Evolutionary conservation across 2,888 invertebrate species (phyloP).

Genomic region (Tillus elongatus): DNA sequence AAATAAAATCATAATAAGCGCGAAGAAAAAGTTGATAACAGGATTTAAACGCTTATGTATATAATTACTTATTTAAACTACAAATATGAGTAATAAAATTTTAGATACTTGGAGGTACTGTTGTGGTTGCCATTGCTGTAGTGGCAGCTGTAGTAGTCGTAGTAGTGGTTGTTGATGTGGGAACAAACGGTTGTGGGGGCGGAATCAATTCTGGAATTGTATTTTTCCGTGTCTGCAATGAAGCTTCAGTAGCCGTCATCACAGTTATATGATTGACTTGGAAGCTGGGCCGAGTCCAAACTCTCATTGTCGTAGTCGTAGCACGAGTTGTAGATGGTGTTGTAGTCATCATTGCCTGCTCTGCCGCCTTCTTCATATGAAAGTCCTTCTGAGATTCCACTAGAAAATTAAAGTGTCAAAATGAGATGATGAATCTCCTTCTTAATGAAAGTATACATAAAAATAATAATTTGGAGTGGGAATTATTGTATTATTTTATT

Average conservation of each 20-base stretch:
- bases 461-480: too few relatives aligned
- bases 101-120: constrained; percentile 24
- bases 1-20: too few relatives aligned
- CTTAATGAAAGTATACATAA: too few relatives aligned
- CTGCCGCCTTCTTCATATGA: constrained; percentile 54
- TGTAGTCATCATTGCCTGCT: constrained; percentile 44
- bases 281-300: constrained; percentile 23
- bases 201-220: constrained; percentile 45
- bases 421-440: too few relatives aligned
- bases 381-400: constrained; percentile 86
- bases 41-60: too few relatives aligned
- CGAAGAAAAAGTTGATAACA: too few relatives aligned
- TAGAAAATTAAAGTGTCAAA: too few relatives aligned
- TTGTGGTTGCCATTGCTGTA: constrained; percentile 38
- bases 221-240: constrained; percentile 36
- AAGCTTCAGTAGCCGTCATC: constrained; percentile 35
- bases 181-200: constrained; percentile 40
- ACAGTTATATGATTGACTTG: constrained; percentile 29
- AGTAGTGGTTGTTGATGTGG: constrained; percentile 33
- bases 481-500: too few relatives aligned
- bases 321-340: constrained; percentile 41
- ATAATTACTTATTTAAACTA: too few relatives aligned
- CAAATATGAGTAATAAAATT: constrained; percentile 5
- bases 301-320: constrained; percentile 39
- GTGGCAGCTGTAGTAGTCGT: constrained; percentile 37